Evolutionary conservation across 2,113 vertebrate species (phyloP).

Genomic region (Lagenorhynchus albirostris): DNA sequence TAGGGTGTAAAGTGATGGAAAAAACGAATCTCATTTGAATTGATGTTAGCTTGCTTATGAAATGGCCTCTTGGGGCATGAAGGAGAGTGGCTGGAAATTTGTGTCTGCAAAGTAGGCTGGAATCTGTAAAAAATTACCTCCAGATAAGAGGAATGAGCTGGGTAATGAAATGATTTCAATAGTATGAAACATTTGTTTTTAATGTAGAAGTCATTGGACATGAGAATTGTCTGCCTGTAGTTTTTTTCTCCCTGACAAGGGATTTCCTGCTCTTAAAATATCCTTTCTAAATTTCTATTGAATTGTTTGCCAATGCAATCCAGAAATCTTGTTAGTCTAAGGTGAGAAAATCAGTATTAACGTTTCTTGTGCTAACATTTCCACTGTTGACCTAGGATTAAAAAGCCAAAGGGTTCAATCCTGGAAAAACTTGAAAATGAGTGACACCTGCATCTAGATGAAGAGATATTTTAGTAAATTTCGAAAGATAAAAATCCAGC

Average conservation of each 20-base stretch:
- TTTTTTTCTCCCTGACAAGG: constrained; percentile 57
- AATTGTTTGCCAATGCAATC: constrained; percentile 67
- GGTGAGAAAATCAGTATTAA: constrained; percentile 64
- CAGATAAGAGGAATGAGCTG: constrained; percentile 77
- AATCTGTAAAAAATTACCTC: constrained; percentile 84
- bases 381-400: constrained; percentile 27
- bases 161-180: constrained; percentile 79
- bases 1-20: constrained; percentile 74
- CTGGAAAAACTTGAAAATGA: not conserved
- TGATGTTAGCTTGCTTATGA: constrained; percentile 77
- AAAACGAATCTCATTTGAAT: constrained; percentile 79
- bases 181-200: constrained; percentile 82
- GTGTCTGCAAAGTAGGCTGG: constrained; percentile 74
- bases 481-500: not conserved
- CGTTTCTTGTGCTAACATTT: constrained; percentile 68
- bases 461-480: not conserved
- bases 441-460: not conserved
- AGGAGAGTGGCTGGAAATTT: constrained; percentile 74
- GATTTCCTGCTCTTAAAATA: constrained; percentile 79
- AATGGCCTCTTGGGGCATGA: constrained; percentile 73
- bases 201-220: constrained; percentile 77
- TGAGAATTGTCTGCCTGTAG: constrained; percentile 71
- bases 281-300: constrained; percentile 71
- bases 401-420: constrained; percentile 44
- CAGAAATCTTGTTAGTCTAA: constrained; percentile 67